Conservation (phyloP, 1,140 invertebrate genomes). For the Cydia splendana region DNA sequence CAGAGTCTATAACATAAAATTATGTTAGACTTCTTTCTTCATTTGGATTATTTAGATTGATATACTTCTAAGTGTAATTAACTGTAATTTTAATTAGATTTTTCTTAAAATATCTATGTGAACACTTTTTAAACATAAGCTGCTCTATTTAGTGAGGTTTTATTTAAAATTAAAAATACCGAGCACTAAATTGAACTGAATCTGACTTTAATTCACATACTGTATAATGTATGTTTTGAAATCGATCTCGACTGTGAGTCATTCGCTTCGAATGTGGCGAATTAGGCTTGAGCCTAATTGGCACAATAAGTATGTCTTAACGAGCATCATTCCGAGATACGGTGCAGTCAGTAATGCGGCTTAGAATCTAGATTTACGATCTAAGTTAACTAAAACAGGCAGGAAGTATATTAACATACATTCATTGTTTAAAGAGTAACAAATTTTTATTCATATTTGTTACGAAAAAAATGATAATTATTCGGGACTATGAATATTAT, state of each 20-base stretch:
- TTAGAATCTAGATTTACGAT: not conserved
- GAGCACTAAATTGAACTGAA: not conserved
- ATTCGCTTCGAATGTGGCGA: not conserved
- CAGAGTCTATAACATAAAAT: too few relatives aligned
- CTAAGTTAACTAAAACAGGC: not conserved
- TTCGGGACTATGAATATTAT: too few relatives aligned
- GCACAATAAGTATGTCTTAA: constrained; percentile 9
- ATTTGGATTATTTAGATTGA: constrained; percentile 10
- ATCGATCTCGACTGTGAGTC: not conserved
- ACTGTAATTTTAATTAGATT: not conserved
- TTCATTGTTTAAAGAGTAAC: not conserved
- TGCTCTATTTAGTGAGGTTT: not conserved
- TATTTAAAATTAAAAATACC: not conserved
- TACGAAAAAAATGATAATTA: too few relatives aligned
- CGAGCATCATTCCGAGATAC: constrained; percentile 8
- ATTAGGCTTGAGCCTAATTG: not conserved
- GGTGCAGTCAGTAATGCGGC: not conserved
- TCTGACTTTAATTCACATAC: not conserved
- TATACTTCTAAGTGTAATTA: not conserved
- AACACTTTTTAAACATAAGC: not conserved
- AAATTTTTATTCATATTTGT: not conserved
- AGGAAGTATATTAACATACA: not conserved
- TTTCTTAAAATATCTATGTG: not conserved
- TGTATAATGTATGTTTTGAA: not conserved
- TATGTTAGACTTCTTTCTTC: too few relatives aligned